Conservation (phyloP, 2,797 vertebrate genomes). For the Danio choprae region DNA sequence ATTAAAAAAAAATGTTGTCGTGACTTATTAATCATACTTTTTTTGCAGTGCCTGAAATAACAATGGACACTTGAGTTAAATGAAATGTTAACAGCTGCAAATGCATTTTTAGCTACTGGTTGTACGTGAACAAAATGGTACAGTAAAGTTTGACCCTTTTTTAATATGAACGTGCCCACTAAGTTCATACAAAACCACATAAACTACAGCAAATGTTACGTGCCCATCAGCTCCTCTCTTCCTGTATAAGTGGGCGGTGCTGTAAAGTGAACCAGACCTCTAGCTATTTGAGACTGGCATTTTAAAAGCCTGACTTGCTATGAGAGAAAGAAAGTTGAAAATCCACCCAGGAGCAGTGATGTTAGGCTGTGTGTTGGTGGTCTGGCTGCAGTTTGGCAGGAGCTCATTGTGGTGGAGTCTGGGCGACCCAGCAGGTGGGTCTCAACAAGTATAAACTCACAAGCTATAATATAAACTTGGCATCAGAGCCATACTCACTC, state of each 20-base stretch:
- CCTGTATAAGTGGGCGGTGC: neutral
- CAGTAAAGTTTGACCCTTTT: neutral
- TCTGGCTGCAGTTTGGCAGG: constrained; percentile 50
- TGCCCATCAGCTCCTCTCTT: neutral
- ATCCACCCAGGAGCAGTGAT: constrained; percentile 10
- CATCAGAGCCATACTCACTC: constrained; percentile 42
- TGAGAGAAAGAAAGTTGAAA: constrained; percentile 8
- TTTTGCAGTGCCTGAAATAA: no score
- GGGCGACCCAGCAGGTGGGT: constrained; percentile 52
- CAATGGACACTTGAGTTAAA: no score
- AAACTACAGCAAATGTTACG: neutral
- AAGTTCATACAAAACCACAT: neutral
- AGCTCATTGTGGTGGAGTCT: constrained; percentile 50
- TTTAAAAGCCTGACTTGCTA: constrained; percentile 4
- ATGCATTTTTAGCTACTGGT: no score
- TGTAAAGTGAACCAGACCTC: constrained; percentile 15
- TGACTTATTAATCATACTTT: no score
- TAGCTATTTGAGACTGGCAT: neutral
- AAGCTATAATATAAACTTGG: constrained; percentile 51
- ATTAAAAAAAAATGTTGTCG: no score
- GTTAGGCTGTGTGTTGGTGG: constrained; percentile 57
- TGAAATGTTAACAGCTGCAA: no score
- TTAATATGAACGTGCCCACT: neutral
- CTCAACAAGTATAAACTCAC: constrained; percentile 39
- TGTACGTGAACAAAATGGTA: no score